Conservation (phyloP, 2,113 vertebrate species). For the Tinamus guttatus region DNA sequence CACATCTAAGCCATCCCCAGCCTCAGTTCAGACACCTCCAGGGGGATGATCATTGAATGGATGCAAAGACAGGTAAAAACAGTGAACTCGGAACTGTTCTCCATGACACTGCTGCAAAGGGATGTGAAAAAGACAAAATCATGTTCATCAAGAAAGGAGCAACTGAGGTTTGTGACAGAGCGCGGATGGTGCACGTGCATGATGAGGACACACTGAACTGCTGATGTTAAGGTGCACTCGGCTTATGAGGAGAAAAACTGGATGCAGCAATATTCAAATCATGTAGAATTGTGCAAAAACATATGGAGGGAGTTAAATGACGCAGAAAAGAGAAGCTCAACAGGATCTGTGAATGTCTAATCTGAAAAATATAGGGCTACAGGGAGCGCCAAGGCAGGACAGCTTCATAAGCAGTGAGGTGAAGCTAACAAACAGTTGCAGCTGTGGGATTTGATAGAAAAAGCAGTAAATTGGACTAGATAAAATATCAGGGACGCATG, state of each 20-base stretch:
- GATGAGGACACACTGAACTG: background rate
- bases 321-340: background rate
- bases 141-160: background rate
- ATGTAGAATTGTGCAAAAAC: background rate
- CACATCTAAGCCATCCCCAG: background rate
- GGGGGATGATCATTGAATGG: background rate
- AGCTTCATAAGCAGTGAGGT: background rate
- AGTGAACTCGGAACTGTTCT: background rate
- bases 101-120: background rate
- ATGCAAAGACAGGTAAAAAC: background rate
- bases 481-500: background rate
- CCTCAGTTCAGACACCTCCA: background rate
- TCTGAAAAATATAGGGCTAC: background rate
- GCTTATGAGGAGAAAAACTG: background rate
- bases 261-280: background rate
- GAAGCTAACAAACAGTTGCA: background rate
- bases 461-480: background rate
- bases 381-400: background rate
- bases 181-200: background rate
- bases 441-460: background rate
- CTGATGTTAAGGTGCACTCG: background rate
- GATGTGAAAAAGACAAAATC: background rate
- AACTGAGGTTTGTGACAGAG: background rate
- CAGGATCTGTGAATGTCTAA: background rate
- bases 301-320: background rate